These are phyloP conservation scores for Diplodus sargus DNA, from an alignment of 2,797 vertebrate species.

Conservation along the genomic window DNA sequence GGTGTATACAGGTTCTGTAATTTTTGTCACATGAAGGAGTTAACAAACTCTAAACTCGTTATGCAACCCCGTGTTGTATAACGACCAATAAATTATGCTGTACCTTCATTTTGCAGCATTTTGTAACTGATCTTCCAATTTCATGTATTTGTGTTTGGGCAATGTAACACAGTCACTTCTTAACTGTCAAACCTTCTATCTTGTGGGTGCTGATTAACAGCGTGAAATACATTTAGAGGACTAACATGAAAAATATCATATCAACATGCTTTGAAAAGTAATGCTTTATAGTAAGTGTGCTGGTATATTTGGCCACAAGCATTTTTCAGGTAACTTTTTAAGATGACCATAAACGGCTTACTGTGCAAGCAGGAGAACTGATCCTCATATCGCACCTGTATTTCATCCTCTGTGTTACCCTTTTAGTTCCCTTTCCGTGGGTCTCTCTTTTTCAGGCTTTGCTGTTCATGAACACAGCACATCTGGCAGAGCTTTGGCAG, in stretches of 20 bases:
- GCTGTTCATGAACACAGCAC: constrained; percentile 34
- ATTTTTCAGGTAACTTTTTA: not conserved
- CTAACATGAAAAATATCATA: not conserved
- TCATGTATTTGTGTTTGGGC: not conserved
- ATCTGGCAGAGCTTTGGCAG: constrained; percentile 34
- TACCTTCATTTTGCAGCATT: not conserved
- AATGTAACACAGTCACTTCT: not conserved
- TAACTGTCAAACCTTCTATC: constrained; percentile 1
- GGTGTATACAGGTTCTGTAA: no score
- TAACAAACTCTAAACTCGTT: no score
- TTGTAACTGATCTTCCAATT: not conserved
- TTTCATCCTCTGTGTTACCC: not conserved
- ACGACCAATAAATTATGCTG: no score
- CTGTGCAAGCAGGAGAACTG: not conserved
- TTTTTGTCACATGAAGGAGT: no score
- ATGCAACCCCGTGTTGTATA: no score
- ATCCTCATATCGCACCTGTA: not conserved
- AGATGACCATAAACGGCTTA: not conserved
- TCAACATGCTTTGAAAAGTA: not conserved
- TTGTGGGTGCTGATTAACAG: not conserved
- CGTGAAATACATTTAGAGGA: not conserved
- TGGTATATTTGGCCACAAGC: not conserved
- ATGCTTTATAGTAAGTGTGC: not conserved
- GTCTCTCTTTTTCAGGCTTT: constrained; percentile 14
- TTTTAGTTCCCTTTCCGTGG: not conserved